Evolutionary conservation across 2,797 vertebrate species (phyloP).

Genomic region (Hemibagrus guttatus): DNA sequence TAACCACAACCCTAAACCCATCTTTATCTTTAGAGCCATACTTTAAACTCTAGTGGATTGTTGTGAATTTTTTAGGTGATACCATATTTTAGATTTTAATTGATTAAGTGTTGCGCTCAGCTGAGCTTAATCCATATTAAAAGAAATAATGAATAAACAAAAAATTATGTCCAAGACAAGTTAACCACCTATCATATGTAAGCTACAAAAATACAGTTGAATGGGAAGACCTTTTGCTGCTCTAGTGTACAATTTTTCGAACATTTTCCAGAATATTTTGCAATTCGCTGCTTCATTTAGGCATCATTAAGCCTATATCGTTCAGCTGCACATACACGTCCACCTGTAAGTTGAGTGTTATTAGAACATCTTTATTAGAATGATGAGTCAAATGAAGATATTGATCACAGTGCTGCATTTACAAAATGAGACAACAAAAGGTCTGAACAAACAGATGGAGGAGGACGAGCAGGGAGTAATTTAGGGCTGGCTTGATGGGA

Average conservation of each 20-base stretch:
- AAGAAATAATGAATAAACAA: not conserved
- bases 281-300: not conserved
- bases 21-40: not conserved
- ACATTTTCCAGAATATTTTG: not conserved
- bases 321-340: slow-evolving; percentile 18
- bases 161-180: not conserved
- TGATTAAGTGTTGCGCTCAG: not conserved
- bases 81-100: not conserved
- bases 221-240: not conserved
- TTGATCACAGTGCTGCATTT: slow-evolving; percentile 57
- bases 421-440: slow-evolving; percentile 58
- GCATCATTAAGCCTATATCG: not conserved
- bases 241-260: not conserved
- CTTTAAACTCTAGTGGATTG: not conserved
- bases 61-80: not conserved
- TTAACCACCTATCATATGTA: not conserved
- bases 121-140: not conserved
- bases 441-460: slow-evolving; percentile 49
- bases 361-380: slow-evolving; percentile 54
- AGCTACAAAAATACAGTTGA: not conserved
- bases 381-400: slow-evolving; percentile 55
- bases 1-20: not conserved
- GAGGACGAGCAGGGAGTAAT: slow-evolving; percentile 40
- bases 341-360: slow-evolving; percentile 38
- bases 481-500: slow-evolving; percentile 50